Evolutionary conservation across 2,888 invertebrate genomes (phyloP).

Genomic region (Rhagophthalmus giganteus): DNA sequence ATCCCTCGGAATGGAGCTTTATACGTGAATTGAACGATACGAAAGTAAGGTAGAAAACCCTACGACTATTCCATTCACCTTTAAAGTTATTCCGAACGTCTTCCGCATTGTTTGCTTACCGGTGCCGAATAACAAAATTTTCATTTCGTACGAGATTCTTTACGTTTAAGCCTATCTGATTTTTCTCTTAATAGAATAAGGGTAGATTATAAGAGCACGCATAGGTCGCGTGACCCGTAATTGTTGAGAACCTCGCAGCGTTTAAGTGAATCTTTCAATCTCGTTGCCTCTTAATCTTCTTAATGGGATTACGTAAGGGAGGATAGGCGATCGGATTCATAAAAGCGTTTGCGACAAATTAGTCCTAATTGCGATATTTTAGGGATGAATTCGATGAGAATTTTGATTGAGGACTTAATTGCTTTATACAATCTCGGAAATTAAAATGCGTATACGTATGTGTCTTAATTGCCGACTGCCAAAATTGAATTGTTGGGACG

Average conservation of each 20-base stretch:
- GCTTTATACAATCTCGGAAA: too few species aligned
- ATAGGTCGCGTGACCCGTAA: conserved; percentile 4
- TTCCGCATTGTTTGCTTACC: background rate
- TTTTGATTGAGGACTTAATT: conserved; percentile 3
- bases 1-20: conserved; percentile 8
- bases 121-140: background rate
- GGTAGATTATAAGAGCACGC: background rate
- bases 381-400: background rate
- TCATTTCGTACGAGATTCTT: too few species aligned
- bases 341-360: conserved; percentile 2
- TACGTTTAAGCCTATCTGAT: too few species aligned
- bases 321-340: conserved; percentile 3
- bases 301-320: conserved; percentile 9
- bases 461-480: too few species aligned
- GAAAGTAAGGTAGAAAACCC: background rate
- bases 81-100: background rate
- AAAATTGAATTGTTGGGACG: too few species aligned
- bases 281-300: conserved; percentile 11
- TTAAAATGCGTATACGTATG: too few species aligned
- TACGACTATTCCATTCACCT: background rate
- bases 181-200: background rate
- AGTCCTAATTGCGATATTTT: background rate
- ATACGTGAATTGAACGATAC: conserved; percentile 3
- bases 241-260: conserved; percentile 4
- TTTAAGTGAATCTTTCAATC: conserved; percentile 13